These are phyloP conservation scores for Anseranas semipalmata DNA, from an alignment of 2,113 vertebrate species.

Conservation along the genomic window DNA sequence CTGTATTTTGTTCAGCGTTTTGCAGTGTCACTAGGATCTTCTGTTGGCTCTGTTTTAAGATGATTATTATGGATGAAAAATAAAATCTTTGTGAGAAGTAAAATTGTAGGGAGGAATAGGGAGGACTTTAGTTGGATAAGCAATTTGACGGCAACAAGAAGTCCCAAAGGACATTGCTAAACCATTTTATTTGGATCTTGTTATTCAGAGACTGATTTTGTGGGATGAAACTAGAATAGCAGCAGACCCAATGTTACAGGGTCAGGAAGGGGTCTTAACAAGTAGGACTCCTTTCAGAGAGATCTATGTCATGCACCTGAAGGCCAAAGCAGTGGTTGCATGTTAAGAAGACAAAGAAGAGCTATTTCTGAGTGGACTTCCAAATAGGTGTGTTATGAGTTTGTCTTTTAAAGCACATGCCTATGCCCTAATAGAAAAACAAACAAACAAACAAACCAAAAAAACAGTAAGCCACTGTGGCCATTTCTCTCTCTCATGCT, in stretches of 20 bases:
- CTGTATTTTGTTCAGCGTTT: background rate
- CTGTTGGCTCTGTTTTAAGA: background rate
- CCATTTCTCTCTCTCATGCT: background rate
- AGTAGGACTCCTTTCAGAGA: background rate
- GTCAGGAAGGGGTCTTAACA: background rate
- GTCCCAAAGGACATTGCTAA: accelerated
- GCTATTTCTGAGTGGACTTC: background rate
- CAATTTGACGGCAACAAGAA: background rate
- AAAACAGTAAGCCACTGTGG: background rate
- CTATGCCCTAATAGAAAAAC: background rate
- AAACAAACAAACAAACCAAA: no score
- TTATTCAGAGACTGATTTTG: background rate
- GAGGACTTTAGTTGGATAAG: background rate
- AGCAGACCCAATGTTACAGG: background rate
- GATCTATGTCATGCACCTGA: accelerated
- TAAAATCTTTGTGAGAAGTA: background rate
- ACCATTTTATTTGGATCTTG: background rate
- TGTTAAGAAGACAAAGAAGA: background rate
- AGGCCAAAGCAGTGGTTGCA: background rate
- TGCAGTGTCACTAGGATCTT: background rate
- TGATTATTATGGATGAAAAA: background rate
- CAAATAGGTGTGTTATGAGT: background rate
- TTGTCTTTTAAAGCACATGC: background rate
- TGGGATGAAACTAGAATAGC: background rate
- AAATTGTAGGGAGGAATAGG: background rate